phyloP scores from a whole-genome alignment of 2,797 vertebrate species.

The Neopelma chrysocephalum region DNA sequence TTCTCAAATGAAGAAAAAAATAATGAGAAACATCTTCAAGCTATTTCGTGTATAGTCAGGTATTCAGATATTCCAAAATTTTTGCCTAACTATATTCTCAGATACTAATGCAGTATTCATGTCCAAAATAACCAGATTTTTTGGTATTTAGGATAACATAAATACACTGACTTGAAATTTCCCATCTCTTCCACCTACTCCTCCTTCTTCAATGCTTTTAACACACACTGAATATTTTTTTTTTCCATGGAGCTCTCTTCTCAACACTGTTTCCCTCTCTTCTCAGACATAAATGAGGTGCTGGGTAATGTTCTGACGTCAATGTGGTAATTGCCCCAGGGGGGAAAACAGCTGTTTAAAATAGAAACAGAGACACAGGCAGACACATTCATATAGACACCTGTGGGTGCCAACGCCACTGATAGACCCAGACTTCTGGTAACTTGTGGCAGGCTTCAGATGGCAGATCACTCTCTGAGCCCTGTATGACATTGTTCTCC shows the following conservation, averaged over 20 bases:
- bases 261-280: constrained; percentile 34
- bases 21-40: background rate
- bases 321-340: constrained; percentile 42
- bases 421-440: constrained; percentile 37
- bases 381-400: constrained; percentile 33
- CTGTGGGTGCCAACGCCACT: constrained; percentile 10
- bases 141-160: constrained; percentile 31
- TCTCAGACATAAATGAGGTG: constrained; percentile 62
- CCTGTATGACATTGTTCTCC: background rate
- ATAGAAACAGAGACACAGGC: constrained; percentile 24
- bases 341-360: constrained; percentile 32
- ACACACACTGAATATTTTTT: constrained; percentile 57
- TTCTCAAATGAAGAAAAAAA: background rate
- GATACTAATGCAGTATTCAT: background rate
- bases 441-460: background rate
- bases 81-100: background rate
- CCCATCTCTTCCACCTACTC: constrained; percentile 34
- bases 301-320: constrained; percentile 57
- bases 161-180: constrained; percentile 49
- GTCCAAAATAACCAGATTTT: background rate
- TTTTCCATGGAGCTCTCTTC: constrained; percentile 57
- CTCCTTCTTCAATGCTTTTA: constrained; percentile 48
- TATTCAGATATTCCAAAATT: background rate
- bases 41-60: background rate
- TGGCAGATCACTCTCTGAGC: background rate